These are phyloP conservation scores for Notechis scutatus DNA, from an alignment of 2,113 vertebrate genomes.

Conservation along the genomic window DNA sequence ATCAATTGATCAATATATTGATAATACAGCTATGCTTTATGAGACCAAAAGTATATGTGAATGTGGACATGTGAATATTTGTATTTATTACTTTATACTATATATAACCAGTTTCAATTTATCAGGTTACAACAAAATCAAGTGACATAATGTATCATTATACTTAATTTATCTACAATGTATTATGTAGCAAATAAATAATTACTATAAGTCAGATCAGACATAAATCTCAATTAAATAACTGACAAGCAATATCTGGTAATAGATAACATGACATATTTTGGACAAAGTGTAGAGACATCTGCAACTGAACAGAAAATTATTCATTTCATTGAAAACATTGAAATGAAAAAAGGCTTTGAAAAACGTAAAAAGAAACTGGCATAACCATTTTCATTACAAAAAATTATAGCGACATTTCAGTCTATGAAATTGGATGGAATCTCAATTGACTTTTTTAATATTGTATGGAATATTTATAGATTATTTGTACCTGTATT, in stretches of 20 bases:
- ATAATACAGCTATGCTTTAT: not conserved
- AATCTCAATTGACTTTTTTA: not conserved
- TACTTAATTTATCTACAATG: not conserved
- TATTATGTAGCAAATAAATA: not conserved
- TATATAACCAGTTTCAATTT: not conserved
- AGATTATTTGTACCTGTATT: not conserved
- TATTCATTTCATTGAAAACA: not conserved
- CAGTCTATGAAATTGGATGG: not conserved
- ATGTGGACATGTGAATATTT: not conserved
- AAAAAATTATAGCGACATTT: not conserved
- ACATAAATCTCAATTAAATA: not conserved
- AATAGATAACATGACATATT: not conserved
- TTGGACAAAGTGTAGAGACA: not conserved
- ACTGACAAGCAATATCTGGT: not conserved
- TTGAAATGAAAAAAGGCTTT: not conserved
- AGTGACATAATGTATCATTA: not conserved
- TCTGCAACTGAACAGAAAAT: not conserved
- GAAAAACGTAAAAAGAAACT: not conserved
- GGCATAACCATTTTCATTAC: not conserved
- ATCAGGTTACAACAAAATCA: not conserved
- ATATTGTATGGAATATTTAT: not conserved
- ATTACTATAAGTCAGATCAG: not conserved
- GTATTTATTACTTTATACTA: not conserved
- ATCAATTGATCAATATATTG: not conserved
- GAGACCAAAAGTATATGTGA: not conserved